These are phyloP conservation scores for Cyprinella venusta DNA, from an alignment of 2,797 vertebrate species.

Conservation along the genomic window DNA sequence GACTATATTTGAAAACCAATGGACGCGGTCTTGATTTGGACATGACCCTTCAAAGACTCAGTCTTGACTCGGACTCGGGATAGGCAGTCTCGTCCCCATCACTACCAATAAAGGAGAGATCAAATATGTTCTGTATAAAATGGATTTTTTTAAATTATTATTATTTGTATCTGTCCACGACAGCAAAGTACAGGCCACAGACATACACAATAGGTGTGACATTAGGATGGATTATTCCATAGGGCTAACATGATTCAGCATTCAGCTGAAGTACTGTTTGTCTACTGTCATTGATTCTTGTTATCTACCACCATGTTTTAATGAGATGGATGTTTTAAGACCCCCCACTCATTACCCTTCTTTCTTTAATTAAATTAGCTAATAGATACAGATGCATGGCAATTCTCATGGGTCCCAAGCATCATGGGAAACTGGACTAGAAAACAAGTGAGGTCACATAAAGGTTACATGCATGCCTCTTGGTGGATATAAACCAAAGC, in stretches of 20 bases:
- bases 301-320: constrained; percentile 56
- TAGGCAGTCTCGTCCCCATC: too few relatives aligned
- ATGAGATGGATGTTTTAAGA: constrained; percentile 64
- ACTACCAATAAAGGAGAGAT: too few relatives aligned
- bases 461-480: constrained; percentile 38
- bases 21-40: too few relatives aligned
- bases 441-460: constrained; percentile 50
- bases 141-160: too few relatives aligned
- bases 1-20: too few relatives aligned
- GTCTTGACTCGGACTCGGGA: too few relatives aligned
- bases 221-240: neutral
- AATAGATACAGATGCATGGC: constrained; percentile 61
- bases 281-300: constrained; percentile 54
- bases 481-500: neutral
- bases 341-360: constrained; percentile 43
- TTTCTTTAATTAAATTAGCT: constrained; percentile 64
- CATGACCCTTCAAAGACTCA: too few relatives aligned
- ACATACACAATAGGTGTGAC: neutral
- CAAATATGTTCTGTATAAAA: too few relatives aligned
- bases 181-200: neutral
- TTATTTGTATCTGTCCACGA: neutral
- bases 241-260: neutral
- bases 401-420: constrained; percentile 37
- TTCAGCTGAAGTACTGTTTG: neutral
- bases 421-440: constrained; percentile 8